Conservation (phyloP, 2,113 vertebrate species). For the Ophthalmolycus amberensis region DNA sequence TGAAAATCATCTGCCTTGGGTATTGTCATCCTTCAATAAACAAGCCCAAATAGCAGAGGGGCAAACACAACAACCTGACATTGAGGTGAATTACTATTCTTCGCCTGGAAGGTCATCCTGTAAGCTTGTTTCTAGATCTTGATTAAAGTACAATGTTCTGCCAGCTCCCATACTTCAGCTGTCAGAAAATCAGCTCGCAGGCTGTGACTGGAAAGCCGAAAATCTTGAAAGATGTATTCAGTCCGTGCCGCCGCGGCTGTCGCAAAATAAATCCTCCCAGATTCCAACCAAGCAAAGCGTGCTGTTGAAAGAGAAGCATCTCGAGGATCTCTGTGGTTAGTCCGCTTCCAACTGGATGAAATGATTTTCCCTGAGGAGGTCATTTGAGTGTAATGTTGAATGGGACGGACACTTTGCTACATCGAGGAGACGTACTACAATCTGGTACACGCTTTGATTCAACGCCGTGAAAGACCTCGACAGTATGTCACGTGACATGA, state of each 20-base stretch:
- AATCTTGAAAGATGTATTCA: slow-evolving; percentile 37
- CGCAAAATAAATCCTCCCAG: slow-evolving; percentile 40
- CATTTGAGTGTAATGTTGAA: fast-evolving
- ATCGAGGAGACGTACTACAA: background rate
- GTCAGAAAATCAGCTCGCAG: slow-evolving; percentile 44
- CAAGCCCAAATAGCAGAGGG: slow-evolving; percentile 36
- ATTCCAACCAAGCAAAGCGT: slow-evolving; percentile 38
- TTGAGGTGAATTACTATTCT: slow-evolving; percentile 50
- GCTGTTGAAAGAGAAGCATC: slow-evolving; percentile 31
- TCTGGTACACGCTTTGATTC: slow-evolving; percentile 38
- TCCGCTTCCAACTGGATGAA: background rate
- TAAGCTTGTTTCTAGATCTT: slow-evolving; percentile 53
- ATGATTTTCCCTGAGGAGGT: background rate
- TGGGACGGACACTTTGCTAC: background rate
- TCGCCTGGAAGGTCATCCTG: slow-evolving; percentile 51
- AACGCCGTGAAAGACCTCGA: background rate
- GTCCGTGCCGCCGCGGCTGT: slow-evolving; percentile 1
- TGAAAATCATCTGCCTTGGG: slow-evolving; percentile 50
- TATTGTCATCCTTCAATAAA: slow-evolving; percentile 60
- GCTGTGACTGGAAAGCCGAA: slow-evolving; percentile 48
- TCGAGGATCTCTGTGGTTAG: background rate
- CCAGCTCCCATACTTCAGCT: slow-evolving; percentile 13
- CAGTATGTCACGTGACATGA: slow-evolving; percentile 2
- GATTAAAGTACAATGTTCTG: slow-evolving; percentile 49
- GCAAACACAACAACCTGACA: slow-evolving; percentile 11